phyloP scores from a whole-genome alignment of 2,888 invertebrate genomes.

The Bhutanitis thaidina region DNA sequence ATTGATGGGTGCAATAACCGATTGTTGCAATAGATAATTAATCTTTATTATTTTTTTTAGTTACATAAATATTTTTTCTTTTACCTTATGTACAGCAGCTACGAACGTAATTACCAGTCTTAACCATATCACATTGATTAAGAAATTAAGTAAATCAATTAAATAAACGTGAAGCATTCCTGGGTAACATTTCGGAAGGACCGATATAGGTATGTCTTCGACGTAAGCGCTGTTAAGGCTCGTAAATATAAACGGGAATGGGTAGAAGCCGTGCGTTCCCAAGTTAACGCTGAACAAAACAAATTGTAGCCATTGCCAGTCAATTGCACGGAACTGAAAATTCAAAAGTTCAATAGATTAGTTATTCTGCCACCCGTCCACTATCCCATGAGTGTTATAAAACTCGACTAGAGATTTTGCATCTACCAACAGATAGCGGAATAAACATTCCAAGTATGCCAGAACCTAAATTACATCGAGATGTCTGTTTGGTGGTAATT shows the following conservation, averaged over 20 bases:
- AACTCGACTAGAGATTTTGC: too few relatives aligned
- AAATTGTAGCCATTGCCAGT: slow-evolving; percentile 47
- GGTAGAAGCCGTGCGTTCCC: slow-evolving; percentile 64
- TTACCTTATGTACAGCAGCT: slow-evolving; percentile 50
- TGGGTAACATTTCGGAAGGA: slow-evolving; percentile 47
- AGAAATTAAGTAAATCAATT: slow-evolving; percentile 49
- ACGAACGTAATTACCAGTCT: slow-evolving; percentile 50
- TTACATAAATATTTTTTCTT: neutral
- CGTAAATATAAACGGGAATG: slow-evolving; percentile 47
- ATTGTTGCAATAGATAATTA: too few relatives aligned
- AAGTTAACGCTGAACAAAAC: slow-evolving; percentile 51
- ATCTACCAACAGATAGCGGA: too few relatives aligned
- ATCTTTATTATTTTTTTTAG: too few relatives aligned
- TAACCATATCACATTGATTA: slow-evolving; percentile 58
- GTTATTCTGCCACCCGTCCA: too few relatives aligned
- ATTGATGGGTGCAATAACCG: too few relatives aligned
- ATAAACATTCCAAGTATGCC: too few relatives aligned
- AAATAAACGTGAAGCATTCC: slow-evolving; percentile 56
- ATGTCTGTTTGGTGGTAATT: too few relatives aligned
- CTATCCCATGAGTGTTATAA: too few relatives aligned
- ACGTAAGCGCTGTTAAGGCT: slow-evolving; percentile 40
- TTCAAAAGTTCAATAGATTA: neutral
- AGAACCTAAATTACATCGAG: too few relatives aligned
- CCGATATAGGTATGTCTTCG: slow-evolving; percentile 35
- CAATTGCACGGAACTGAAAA: slow-evolving; percentile 38